Conservation (phyloP, 2,888 invertebrate genomes). For the Apamea anceps region DNA sequence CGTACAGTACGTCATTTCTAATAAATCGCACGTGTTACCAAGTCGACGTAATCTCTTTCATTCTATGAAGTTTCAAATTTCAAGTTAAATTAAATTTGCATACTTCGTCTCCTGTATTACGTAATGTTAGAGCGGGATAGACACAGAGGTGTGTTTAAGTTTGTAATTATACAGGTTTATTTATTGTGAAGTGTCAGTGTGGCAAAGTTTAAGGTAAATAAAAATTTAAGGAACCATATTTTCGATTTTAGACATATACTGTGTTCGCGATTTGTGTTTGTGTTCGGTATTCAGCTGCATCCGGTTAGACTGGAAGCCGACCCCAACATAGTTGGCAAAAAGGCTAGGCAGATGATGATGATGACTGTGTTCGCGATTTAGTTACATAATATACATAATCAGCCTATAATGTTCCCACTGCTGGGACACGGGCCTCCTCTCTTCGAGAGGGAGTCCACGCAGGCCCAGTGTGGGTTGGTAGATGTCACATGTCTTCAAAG, state of each 20-base stretch:
- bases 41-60: constrained; percentile 23
- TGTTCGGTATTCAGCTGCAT: too few relatives aligned
- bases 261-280: too few relatives aligned
- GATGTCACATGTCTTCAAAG: too few relatives aligned
- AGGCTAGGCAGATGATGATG: too few relatives aligned
- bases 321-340: too few relatives aligned
- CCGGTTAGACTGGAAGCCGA: too few relatives aligned
- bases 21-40: constrained; percentile 33
- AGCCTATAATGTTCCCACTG: too few relatives aligned
- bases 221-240: neutral
- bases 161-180: neutral
- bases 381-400: too few relatives aligned
- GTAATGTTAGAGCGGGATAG: constrained; percentile 1
- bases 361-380: too few relatives aligned
- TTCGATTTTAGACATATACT: neutral
- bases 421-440: too few relatives aligned
- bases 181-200: neutral
- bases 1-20: neutral
- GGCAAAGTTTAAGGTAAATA: neutral
- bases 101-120: constrained; percentile 16
- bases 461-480: too few relatives aligned
- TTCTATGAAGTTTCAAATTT: constrained; percentile 45
- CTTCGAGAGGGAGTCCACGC: too few relatives aligned
- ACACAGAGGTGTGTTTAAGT: neutral
- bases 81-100: constrained; percentile 55